Conservation (phyloP, 1,140 invertebrate species). For the Acarapis woodi region DNA sequence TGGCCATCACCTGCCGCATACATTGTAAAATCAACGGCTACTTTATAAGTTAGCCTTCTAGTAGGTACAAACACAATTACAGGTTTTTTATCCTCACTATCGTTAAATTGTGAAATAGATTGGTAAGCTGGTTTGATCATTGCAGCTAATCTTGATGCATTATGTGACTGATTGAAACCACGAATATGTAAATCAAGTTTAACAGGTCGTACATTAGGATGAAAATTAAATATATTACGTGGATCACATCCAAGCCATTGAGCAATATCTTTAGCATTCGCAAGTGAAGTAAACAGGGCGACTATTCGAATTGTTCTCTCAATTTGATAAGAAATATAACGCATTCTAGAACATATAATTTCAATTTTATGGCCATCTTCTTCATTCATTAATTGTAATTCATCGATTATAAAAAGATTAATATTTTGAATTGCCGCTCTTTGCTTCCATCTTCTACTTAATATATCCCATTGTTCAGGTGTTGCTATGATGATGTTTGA, state of each 20-base stretch:
- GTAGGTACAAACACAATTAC: slow-evolving; percentile 90
- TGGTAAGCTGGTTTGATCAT: slow-evolving; percentile 96
- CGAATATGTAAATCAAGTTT: slow-evolving; percentile 81
- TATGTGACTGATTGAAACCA: slow-evolving; percentile 92
- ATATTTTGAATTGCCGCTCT: slow-evolving; percentile 92
- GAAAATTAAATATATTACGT: slow-evolving; percentile 87
- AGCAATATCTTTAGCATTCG: slow-evolving; percentile 76
- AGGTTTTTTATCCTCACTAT: slow-evolving; percentile 59
- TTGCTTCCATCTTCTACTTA: slow-evolving; percentile 93
- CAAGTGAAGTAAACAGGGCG: slow-evolving; percentile 71
- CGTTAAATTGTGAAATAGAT: slow-evolving; percentile 56
- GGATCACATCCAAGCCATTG: slow-evolving; percentile 86
- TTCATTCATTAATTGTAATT: slow-evolving; percentile 44
- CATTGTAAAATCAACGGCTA: slow-evolving; percentile 78
- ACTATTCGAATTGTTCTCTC: slow-evolving; percentile 78
- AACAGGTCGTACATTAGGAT: slow-evolving; percentile 80
- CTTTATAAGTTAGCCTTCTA: slow-evolving; percentile 63
- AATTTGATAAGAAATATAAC: slow-evolving; percentile 88
- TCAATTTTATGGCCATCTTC: slow-evolving; percentile 53
- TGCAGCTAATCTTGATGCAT: slow-evolving; percentile 67
- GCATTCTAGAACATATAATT: slow-evolving; percentile 83
- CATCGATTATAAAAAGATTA: slow-evolving; percentile 87
- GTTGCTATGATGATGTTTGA: slow-evolving; percentile 86
- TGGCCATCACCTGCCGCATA: slow-evolving; percentile 63
- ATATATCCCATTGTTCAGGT: slow-evolving; percentile 93